Percentiles rank a stretch among this genome's conserved stretches.
These are phyloP conservation scores for Buphagus erythrorhynchus DNA, from an alignment of 2,797 vertebrate species.

Conservation along the genomic window DNA sequence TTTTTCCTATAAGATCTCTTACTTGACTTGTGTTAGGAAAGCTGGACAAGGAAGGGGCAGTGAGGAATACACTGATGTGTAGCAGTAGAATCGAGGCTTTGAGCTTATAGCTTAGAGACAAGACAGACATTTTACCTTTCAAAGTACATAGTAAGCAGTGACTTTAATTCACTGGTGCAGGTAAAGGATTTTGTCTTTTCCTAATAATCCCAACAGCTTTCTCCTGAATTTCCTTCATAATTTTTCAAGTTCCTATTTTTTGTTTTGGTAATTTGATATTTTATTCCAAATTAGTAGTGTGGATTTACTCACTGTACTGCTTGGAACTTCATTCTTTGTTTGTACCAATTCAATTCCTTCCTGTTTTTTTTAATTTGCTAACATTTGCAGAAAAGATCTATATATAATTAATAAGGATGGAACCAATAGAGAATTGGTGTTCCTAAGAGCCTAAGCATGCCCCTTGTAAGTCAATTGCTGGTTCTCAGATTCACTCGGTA, in stretches of 20 bases:
- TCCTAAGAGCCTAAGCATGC: background rate
- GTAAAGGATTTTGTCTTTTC: background rate
- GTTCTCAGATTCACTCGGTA: background rate
- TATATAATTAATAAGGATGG: background rate
- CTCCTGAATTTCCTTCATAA: background rate
- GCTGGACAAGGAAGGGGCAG: background rate
- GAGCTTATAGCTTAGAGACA: background rate
- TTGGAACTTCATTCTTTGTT: background rate
- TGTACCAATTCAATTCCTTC: background rate
- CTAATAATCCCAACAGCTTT: background rate
- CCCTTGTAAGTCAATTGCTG: background rate
- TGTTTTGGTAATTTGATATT: background rate
- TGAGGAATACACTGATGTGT: background rate
- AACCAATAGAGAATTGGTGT: background rate
- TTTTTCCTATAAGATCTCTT: background rate
- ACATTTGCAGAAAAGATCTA: background rate
- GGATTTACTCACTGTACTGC: background rate
- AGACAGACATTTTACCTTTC: background rate
- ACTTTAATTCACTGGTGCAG: background rate
- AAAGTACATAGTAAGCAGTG: background rate
- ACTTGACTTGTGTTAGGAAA: background rate
- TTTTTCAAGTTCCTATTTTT: background rate
- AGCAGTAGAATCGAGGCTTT: background rate
- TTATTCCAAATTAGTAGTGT: background rate
- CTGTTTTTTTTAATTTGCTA: background rate